Evolutionary conservation across 2,797 vertebrate species (phyloP).

Genomic region (Sebastolobus alascanus): DNA sequence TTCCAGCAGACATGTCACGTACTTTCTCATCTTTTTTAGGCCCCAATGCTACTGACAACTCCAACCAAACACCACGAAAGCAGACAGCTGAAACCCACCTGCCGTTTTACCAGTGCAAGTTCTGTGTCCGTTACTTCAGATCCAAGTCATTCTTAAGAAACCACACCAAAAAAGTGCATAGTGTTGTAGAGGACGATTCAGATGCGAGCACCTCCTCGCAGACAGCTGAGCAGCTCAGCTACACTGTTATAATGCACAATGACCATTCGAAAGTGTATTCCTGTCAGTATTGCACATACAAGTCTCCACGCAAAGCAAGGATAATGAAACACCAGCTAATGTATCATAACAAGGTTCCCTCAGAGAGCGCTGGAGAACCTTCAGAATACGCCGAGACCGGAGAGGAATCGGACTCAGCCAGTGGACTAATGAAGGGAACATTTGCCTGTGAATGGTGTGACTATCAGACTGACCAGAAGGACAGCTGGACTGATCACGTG

Average conservation of each 20-base stretch:
- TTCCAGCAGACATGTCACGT: conserved; percentile 5
- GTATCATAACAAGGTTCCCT: conserved; percentile 89
- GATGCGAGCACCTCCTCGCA: conserved; percentile 80
- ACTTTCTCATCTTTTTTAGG: conserved; percentile 84
- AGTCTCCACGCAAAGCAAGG: conserved; percentile 93
- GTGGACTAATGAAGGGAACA: conserved; percentile 84
- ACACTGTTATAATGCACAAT: conserved; percentile 90
- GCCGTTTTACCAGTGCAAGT: conserved; percentile 99
- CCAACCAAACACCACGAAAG: conserved; percentile 88
- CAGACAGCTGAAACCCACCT: conserved; percentile 84
- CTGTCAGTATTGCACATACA: conserved; percentile 98
- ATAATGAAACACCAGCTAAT: conserved; percentile 97
- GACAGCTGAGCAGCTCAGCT: conserved; percentile 87
- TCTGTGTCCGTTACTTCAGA: conserved; percentile 98
- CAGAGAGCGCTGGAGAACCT: conserved; percentile 77
- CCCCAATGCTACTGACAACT: conserved; percentile 87
- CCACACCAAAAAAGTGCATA: conserved; percentile 96
- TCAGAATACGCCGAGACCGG: conserved; percentile 77
- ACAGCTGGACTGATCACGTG: conserved; percentile 96
- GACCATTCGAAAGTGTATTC: conserved; percentile 95
- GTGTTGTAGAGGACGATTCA: conserved; percentile 81
- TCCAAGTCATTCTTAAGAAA: conserved; percentile 97
- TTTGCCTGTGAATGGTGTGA: conserved; percentile 98
- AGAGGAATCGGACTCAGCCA: conserved; percentile 87
- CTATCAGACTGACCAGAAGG: conserved; percentile 94